Percentiles rank a stretch among this genome's conserved stretches.
These are phyloP conservation scores for Microtus richardsoni DNA, from an alignment of 2,113 vertebrate genomes.

Conservation along the genomic window DNA sequence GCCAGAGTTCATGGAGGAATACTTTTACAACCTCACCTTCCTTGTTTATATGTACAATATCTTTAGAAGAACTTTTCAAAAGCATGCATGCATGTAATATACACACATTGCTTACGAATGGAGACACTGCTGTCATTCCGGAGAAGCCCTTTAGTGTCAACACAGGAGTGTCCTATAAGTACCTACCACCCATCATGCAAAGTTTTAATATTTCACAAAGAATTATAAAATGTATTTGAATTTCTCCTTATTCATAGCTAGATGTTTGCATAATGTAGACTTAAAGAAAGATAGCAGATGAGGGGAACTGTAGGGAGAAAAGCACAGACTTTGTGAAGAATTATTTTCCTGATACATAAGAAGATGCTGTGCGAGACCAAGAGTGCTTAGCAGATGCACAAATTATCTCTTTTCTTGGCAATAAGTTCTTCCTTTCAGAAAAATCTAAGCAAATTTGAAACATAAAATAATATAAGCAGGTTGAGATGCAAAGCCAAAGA, in stretches of 20 bases:
- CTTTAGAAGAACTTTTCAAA: background rate
- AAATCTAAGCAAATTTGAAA: conserved; percentile 52
- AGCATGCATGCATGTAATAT: background rate
- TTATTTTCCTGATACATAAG: conserved; percentile 51
- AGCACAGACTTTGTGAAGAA: conserved; percentile 46
- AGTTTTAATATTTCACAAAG: conserved; percentile 54
- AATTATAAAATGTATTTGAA: conserved; percentile 39
- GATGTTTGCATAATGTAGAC: conserved; percentile 63
- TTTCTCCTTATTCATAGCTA: conserved; percentile 57
- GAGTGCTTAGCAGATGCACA: conserved; percentile 63
- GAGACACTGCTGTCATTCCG: background rate
- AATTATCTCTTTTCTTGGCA: conserved; percentile 67
- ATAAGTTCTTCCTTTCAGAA: conserved; percentile 64
- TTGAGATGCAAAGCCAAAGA: conserved; percentile 46
- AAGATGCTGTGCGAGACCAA: conserved; percentile 51
- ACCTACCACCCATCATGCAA: background rate
- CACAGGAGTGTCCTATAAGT: background rate
- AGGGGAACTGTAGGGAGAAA: conserved; percentile 28
- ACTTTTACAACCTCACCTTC: background rate
- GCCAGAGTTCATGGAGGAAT: background rate
- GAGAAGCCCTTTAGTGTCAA: background rate
- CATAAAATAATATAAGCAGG: conserved; percentile 55
- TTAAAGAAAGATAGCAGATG: conserved; percentile 54
- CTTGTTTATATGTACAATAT: background rate
- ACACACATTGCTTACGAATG: background rate